These are phyloP conservation scores for Helostoma temminkii DNA, from an alignment of 2,797 vertebrate genomes.

Conservation along the genomic window DNA sequence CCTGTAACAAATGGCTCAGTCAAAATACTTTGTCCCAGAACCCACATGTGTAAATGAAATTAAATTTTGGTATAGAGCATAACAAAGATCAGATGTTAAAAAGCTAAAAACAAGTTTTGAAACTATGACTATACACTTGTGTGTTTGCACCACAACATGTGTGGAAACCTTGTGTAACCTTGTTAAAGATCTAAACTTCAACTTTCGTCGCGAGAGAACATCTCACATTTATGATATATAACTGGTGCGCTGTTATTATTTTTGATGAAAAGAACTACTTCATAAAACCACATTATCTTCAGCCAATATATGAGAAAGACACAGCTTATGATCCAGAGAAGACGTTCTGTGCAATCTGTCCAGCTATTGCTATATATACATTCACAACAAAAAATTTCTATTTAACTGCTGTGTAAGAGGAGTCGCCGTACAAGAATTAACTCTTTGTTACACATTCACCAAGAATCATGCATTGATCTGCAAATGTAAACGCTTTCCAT, in stretches of 20 bases:
- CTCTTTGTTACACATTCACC: not conserved
- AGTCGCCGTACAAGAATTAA: not conserved
- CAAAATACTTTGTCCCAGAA: not conserved
- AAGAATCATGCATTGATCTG: not conserved
- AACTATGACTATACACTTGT: too few species aligned
- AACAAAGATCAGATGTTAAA: not conserved
- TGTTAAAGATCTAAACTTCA: not conserved
- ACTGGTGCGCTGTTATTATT: too few species aligned
- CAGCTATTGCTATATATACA: not conserved
- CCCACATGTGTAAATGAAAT: not conserved
- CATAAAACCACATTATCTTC: not conserved
- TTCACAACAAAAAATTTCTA: too few species aligned
- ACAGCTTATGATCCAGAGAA: not conserved
- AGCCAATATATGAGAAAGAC: not conserved
- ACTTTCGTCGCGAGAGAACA: not conserved
- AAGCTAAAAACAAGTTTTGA: not conserved
- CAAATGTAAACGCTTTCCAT: not conserved
- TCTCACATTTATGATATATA: not conserved
- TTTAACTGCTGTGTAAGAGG: not conserved
- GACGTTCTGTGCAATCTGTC: not conserved
- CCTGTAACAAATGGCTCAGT: not conserved
- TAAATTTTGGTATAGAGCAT: not conserved
- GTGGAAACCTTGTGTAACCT: not conserved
- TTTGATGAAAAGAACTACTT: not conserved
- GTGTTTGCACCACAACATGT: not conserved